Evolutionary conservation across 2,888 invertebrate species (phyloP).

Genomic region (Lymantria monacha): DNA sequence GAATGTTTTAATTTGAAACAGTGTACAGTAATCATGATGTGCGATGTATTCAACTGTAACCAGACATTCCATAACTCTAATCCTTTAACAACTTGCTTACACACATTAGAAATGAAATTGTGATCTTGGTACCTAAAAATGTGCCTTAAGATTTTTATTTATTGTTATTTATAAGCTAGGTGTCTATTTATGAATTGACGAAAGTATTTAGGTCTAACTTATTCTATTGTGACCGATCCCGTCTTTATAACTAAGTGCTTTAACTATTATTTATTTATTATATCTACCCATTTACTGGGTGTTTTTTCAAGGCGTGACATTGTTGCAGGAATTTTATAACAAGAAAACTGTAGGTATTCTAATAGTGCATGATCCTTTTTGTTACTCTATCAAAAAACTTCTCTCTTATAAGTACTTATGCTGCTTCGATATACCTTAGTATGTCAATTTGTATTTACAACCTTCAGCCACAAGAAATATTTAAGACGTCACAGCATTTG

Average conservation of each 20-base stretch:
- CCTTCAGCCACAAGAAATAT: neutral
- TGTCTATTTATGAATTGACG: conserved; percentile 74
- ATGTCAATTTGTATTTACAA: neutral
- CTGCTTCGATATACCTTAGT: neutral
- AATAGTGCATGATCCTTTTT: conserved; percentile 17
- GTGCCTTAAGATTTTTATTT: conserved; percentile 81
- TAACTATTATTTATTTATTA: conserved; percentile 55
- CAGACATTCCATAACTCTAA: conserved; percentile 73
- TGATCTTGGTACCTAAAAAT: conserved; percentile 77
- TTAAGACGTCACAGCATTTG: conserved; percentile 12
- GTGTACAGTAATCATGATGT: conserved; percentile 39
- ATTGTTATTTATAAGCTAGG: conserved; percentile 77
- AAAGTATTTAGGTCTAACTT: conserved; percentile 62
- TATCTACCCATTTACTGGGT: conserved; percentile 27
- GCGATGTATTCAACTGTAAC: conserved; percentile 44
- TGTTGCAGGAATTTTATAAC: conserved; percentile 12
- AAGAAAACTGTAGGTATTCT: conserved; percentile 9
- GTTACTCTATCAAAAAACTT: conserved; percentile 16
- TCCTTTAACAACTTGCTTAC: conserved; percentile 46
- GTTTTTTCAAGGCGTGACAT: conserved; percentile 39
- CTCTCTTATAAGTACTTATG: neutral
- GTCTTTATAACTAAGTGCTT: conserved; percentile 44
- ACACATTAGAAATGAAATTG: conserved; percentile 65
- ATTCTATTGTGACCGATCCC: conserved; percentile 53
- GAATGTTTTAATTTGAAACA: conserved; percentile 44